Conservation (phyloP, 2,888 invertebrate genomes). For the Chouioia cunea region DNA sequence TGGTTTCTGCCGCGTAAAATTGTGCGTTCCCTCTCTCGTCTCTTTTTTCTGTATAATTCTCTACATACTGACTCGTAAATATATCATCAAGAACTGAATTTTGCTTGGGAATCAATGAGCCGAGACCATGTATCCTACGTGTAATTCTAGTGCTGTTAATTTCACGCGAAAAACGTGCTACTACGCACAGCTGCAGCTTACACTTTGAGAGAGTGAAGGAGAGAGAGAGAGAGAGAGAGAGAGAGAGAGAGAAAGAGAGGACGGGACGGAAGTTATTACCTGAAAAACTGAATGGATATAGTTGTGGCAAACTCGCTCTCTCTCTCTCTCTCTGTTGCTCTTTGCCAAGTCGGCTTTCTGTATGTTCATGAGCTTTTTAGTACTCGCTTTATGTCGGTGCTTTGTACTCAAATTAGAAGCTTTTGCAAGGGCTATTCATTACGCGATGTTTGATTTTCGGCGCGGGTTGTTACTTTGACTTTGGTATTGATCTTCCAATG, state of each 20-base stretch:
- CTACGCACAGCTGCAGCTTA: neutral
- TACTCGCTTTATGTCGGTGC: conserved; percentile 26
- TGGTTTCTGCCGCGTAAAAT: conserved; percentile 37
- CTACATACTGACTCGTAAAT: conserved; percentile 16
- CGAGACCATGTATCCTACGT: conserved; percentile 14
- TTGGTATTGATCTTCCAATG: too few species aligned
- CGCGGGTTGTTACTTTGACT: too few species aligned
- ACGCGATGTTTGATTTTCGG: too few species aligned
- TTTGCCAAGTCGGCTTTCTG: conserved; percentile 19
- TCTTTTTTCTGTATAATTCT: neutral
- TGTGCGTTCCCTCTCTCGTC: conserved; percentile 4
- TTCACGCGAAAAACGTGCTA: neutral
- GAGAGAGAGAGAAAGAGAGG: too few species aligned
- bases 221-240: too few species aligned
- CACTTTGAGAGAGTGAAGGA: too few species aligned
- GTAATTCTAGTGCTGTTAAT: conserved; percentile 29
- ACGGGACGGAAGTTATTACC: conserved; percentile 46
- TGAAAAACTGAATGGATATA: conserved; percentile 40
- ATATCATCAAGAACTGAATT: neutral
- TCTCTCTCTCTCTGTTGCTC: too few species aligned
- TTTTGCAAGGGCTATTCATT: too few species aligned
- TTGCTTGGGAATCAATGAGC: conserved; percentile 39
- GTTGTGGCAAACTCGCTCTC: conserved; percentile 8
- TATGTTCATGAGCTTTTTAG: conserved; percentile 31
- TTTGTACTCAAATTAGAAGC: conserved; percentile 26